A percentile compares a stretch with the other conserved stretches of the same genome.
These are phyloP conservation scores for Drosophila ohnishii DNA, from an alignment of 1,140 invertebrate species.

Conservation along the genomic window DNA sequence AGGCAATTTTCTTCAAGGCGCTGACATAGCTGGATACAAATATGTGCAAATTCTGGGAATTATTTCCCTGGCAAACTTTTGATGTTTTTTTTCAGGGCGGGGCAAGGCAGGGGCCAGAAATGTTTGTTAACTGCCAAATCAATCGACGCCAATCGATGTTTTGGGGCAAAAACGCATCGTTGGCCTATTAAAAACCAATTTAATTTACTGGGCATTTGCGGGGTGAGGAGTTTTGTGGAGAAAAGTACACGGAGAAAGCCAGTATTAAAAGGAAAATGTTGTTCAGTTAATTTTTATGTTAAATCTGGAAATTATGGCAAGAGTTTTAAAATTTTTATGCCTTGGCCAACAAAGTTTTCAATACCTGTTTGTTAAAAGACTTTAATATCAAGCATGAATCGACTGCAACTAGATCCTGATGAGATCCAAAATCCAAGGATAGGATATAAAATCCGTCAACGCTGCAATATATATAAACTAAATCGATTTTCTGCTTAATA, in stretches of 20 bases:
- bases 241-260: constrained; percentile 16
- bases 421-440: too few species aligned
- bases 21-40: constrained; percentile 52
- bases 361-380: too few species aligned
- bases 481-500: too few species aligned
- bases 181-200: constrained; percentile 72
- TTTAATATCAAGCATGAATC: too few species aligned
- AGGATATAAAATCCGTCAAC: too few species aligned
- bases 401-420: too few species aligned
- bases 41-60: constrained; percentile 63
- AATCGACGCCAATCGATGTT: constrained; percentile 53
- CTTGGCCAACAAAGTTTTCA: neutral
- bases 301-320: neutral
- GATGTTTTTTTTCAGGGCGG: constrained; percentile 22
- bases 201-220: constrained; percentile 43
- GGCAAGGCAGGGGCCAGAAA: neutral
- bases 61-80: constrained; percentile 46
- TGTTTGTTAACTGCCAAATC: constrained; percentile 69
- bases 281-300: neutral
- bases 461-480: too few species aligned
- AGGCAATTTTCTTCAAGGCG: constrained; percentile 48
- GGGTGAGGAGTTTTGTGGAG: neutral
- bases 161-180: constrained; percentile 43
- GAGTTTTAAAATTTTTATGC: neutral
- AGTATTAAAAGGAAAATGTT: neutral